Evolutionary conservation across 2,113 vertebrate genomes (phyloP).

Genomic region (Zingel zingel): DNA sequence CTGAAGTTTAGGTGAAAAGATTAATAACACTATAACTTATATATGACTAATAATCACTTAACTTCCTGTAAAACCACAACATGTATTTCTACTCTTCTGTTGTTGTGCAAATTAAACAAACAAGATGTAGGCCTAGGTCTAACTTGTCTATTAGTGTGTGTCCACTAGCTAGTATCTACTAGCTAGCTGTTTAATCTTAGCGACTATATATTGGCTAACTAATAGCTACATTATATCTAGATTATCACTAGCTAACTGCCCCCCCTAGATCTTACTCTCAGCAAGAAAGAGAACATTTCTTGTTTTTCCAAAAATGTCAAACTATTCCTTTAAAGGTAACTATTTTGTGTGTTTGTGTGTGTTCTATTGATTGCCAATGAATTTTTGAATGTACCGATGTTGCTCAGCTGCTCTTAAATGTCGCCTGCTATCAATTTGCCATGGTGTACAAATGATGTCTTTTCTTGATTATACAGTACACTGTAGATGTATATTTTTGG

Average conservation of each 20-base stretch:
- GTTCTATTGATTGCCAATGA: constrained; percentile 61
- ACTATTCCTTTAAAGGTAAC: constrained; percentile 32
- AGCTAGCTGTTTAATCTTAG: not conserved
- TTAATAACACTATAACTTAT: too few relatives aligned
- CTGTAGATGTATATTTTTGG: constrained; percentile 76
- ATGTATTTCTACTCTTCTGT: too few relatives aligned
- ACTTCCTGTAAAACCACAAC: too few relatives aligned
- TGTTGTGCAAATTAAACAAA: too few relatives aligned
- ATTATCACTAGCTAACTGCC: not conserved
- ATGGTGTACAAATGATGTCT: constrained; percentile 81
- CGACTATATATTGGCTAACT: not conserved
- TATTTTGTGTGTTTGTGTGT: constrained; percentile 38
- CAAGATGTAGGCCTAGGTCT: too few relatives aligned
- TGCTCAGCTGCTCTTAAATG: constrained; percentile 78
- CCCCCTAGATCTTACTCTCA: too few relatives aligned
- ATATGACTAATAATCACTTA: too few relatives aligned
- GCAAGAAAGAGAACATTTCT: not conserved
- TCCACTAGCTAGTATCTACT: not conserved
- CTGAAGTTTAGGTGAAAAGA: not conserved
- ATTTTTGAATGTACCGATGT: constrained; percentile 82
- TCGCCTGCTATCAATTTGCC: constrained; percentile 79
- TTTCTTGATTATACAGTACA: constrained; percentile 66
- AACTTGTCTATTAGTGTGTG: too few relatives aligned
- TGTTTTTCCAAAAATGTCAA: constrained; percentile 23
- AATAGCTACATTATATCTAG: not conserved